These are phyloP conservation scores for Grantiella picta DNA, from an alignment of 2,113 vertebrate species.

Conservation along the genomic window DNA sequence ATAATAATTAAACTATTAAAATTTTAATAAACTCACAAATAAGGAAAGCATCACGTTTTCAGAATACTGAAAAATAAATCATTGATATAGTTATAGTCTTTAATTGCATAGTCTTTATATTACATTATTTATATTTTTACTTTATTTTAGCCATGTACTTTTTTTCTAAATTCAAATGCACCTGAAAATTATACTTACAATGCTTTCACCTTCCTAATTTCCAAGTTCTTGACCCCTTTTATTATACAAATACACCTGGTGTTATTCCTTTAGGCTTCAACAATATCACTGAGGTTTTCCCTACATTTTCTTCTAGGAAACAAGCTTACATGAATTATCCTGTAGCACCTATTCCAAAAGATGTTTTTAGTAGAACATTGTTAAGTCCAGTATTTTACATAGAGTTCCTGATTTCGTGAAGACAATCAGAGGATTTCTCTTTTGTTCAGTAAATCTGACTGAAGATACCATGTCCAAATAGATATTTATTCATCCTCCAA, in stretches of 20 bases:
- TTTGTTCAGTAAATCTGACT: background rate
- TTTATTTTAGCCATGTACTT: background rate
- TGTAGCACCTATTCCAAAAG: background rate
- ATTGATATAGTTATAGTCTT: background rate
- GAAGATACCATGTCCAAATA: background rate
- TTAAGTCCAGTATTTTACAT: background rate
- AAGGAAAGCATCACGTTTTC: background rate
- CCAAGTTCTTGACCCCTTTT: background rate
- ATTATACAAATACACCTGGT: background rate
- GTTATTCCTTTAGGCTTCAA: background rate
- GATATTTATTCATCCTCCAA: background rate
- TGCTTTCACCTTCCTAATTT: background rate
- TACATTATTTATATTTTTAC: background rate
- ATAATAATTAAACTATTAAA: background rate
- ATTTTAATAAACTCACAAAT: background rate
- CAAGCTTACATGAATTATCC: background rate
- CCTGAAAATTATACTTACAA: background rate
- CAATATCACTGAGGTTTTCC: background rate
- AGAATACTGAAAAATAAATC: background rate
- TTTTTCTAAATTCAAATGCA: background rate
- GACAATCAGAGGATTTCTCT: background rate
- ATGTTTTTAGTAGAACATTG: background rate
- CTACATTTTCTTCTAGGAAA: background rate
- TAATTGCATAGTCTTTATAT: background rate
- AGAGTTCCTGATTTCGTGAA: background rate